Base-by-base conservation (phyloP, 2,797 vertebrate genomes). In the Dermochelys coriacea region DNA sequence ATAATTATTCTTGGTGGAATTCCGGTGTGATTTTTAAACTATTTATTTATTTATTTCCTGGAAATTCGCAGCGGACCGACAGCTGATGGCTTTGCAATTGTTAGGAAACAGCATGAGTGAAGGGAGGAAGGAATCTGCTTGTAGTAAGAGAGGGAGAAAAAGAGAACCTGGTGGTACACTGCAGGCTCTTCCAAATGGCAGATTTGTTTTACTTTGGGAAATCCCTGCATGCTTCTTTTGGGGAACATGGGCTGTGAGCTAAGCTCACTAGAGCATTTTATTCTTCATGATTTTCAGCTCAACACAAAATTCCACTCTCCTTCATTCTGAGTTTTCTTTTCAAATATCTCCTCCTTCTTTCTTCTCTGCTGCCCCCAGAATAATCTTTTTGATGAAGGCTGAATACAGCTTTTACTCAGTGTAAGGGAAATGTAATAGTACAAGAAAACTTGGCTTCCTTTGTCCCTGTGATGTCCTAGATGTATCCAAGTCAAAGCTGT, bases 241-340 rank as follows among this genome's bases (percentile, higher is more conserved):
- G 91, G 82, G 19, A 2, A 1, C 64, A 47, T 45, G 12, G 85
- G 34, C 88, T 92, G 91, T 94, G 90, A 92, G 61, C 77, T 5
- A 1, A 74, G 50, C 80, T 95, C 92, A 47, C 41, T 47, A 47
- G 11, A 75, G 71, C 25, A 47, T 47, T 27, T 75, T 75, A 29
- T 47, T 75, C 14, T 47, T 45, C 6, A 31, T 12, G n/a, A 47
- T 75, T 75, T 75, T 75, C 71, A 45, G 23, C 71, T 47, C 51
- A 80, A 31, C 18, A 31, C 31, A 12, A 37, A n/a, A 84, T 8
- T 82, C 0, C 0, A 41, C 79, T 74, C 85, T 80, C 54, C 51
- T 82, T 96, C 91, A 93, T 96, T 95, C 88, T 45, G 89, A 50
- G 74, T 78, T 90, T 96, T 96, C 87, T 94, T 96, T 85, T 5